phyloP scores from a whole-genome alignment of 2,113 vertebrate species.

The Megaptera novaeangliae region DNA sequence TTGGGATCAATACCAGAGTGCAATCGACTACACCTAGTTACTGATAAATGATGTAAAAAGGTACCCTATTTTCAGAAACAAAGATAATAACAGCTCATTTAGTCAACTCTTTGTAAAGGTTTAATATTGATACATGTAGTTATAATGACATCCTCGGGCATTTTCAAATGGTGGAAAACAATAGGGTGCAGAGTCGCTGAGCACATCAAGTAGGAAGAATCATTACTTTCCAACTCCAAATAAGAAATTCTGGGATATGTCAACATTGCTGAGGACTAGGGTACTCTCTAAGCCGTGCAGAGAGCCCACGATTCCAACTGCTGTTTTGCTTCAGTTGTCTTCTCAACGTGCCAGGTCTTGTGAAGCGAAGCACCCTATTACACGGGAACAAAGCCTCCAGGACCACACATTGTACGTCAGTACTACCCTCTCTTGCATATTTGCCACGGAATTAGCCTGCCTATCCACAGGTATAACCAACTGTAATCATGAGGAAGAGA shows the following conservation, averaged over 20 bases:
- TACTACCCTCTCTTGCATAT: conserved; percentile 75
- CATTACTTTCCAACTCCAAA: conserved; percentile 82
- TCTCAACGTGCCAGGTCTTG: conserved; percentile 76
- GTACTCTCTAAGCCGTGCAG: conserved; percentile 62
- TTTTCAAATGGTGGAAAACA: conserved; percentile 82
- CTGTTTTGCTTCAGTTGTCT: conserved; percentile 68
- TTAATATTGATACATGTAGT: conserved; percentile 86
- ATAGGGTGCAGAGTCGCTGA: conserved; percentile 78
- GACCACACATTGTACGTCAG: conserved; percentile 77
- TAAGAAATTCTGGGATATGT: conserved; percentile 80
- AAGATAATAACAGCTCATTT: conserved; percentile 86
- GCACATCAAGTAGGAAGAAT: conserved; percentile 81
- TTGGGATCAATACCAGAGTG: conserved; percentile 90
- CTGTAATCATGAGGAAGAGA: conserved; percentile 81
- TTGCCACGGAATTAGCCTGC: conserved; percentile 79
- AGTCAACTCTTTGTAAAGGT: conserved; percentile 82
- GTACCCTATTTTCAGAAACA: conserved; percentile 82
- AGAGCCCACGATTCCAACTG: conserved; percentile 71
- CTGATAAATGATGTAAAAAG: conserved; percentile 85
- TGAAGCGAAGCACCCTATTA: conserved; percentile 78
- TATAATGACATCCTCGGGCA: conserved; percentile 84
- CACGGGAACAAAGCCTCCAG: conserved; percentile 77
- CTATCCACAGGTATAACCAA: conserved; percentile 83
- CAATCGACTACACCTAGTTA: conserved; percentile 87
- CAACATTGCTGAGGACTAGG: conserved; percentile 74